These are phyloP conservation scores for Metaphire vulgaris DNA, from an alignment of 1,140 invertebrate genomes.

Conservation along the genomic window DNA sequence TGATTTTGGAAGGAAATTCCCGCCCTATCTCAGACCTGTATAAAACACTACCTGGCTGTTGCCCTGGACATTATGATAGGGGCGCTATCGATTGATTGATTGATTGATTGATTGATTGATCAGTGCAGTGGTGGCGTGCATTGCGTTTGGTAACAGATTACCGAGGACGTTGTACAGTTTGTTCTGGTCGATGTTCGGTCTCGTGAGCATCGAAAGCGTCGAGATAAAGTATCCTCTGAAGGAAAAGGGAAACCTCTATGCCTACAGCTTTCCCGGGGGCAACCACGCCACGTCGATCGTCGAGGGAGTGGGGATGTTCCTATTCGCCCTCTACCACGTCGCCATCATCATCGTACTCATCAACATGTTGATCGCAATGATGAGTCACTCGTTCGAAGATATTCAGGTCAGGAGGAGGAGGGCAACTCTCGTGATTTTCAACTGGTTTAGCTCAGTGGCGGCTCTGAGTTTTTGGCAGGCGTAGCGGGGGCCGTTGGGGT, in stretches of 20 bases:
- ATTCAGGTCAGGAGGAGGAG: slow-evolving; percentile 56
- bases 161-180: slow-evolving; percentile 61
- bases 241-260: slow-evolving; percentile 23
- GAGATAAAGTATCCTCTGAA: slow-evolving; percentile 28
- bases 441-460: too few relatives aligned
- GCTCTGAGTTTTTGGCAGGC: too few relatives aligned
- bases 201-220: slow-evolving; percentile 56
- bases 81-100: too few relatives aligned
- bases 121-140: too few relatives aligned
- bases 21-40: too few relatives aligned
- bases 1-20: too few relatives aligned
- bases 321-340: slow-evolving; percentile 55
- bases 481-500: too few relatives aligned
- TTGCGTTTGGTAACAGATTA: slow-evolving; percentile 51
- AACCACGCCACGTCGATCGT: slow-evolving; percentile 43
- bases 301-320: slow-evolving; percentile 56
- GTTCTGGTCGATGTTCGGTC: slow-evolving; percentile 70
- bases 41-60: too few relatives aligned
- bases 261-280: slow-evolving; percentile 26
- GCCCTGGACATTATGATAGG: too few relatives aligned
- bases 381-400: slow-evolving; percentile 59
- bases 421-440: not conserved
- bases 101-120: too few relatives aligned
- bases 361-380: slow-evolving; percentile 61
- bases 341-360: slow-evolving; percentile 60